phyloP scores from a whole-genome alignment of 2,797 vertebrate genomes.

The Pangasius sanitwongsei region DNA sequence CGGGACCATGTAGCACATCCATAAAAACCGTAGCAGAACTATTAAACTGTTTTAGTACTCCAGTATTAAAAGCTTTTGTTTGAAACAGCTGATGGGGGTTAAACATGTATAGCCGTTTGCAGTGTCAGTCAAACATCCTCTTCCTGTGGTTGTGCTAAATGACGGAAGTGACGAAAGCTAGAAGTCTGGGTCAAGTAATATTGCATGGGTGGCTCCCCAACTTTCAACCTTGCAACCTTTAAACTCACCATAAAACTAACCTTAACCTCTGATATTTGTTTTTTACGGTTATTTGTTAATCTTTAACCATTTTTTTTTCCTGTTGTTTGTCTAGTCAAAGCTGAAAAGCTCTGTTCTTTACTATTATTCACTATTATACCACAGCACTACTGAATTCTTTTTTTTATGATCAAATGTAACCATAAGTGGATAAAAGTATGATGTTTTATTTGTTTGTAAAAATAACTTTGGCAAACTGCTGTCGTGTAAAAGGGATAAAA shows the following conservation, averaged over 20 bases:
- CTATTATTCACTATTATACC: not conserved
- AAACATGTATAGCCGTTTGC: not conserved
- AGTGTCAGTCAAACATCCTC: not conserved
- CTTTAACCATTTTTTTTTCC: not conserved
- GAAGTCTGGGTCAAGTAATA: not conserved
- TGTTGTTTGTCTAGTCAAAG: not conserved
- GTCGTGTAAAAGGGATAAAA: no score
- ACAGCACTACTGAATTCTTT: not conserved
- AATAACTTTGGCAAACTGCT: not conserved
- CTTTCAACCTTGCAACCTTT: not conserved
- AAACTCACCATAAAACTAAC: not conserved
- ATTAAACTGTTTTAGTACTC: not conserved
- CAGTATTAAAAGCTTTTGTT: not conserved
- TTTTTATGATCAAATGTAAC: not conserved
- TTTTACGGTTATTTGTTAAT: no score
- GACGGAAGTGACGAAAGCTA: not conserved
- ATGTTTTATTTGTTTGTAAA: no score
- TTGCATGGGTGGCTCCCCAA: not conserved
- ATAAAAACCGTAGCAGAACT: not conserved
- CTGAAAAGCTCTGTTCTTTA: not conserved
- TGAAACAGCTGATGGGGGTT: not conserved
- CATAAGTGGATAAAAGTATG: not conserved
- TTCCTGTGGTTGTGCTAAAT: not conserved
- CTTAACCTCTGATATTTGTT: not conserved
- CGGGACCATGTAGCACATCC: not conserved